phyloP scores from a whole-genome alignment of 2,888 invertebrate genomes.

The Ptychoptera albimana region DNA sequence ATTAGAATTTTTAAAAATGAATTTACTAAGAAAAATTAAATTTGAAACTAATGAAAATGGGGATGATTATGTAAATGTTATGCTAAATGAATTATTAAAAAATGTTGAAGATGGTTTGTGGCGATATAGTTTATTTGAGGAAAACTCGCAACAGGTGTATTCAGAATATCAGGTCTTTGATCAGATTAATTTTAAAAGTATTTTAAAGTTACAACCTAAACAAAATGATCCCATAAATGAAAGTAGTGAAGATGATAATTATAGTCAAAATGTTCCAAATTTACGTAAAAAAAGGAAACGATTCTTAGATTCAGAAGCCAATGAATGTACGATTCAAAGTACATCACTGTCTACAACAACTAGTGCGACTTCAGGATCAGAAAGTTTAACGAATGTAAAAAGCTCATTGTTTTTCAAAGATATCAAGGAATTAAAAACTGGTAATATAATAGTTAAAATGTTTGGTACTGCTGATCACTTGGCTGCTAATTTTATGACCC shows the following conservation, averaged over 20 bases:
- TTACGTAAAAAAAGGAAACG: background rate
- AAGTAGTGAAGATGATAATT: too few species aligned
- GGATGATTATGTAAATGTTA: constrained; percentile 16
- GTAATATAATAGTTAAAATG: constrained; percentile 37
- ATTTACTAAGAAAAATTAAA: too few species aligned
- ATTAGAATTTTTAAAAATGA: constrained; percentile 18
- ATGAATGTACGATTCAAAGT: constrained; percentile 1
- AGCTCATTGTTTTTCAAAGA: background rate
- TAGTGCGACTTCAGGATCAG: background rate
- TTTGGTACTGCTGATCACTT: constrained; percentile 57
- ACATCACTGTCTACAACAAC: background rate
- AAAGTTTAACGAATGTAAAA: background rate
- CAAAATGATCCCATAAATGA: too few species aligned
- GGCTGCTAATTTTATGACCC: constrained; percentile 58
- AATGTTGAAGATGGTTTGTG: constrained; percentile 4
- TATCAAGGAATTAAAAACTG: background rate
- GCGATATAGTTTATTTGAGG: background rate
- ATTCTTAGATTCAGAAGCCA: constrained; percentile 3
- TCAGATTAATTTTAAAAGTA: too few species aligned
- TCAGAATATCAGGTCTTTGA: too few species aligned
- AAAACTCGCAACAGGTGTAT: too few species aligned
- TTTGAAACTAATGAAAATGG: constrained; percentile 14
- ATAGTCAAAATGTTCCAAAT: too few species aligned
- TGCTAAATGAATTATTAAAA: constrained; percentile 21
- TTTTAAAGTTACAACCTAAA: too few species aligned